Conservation (phyloP, 92 coral and sea anemone genomes). For the Galaxea fascicularis region DNA sequence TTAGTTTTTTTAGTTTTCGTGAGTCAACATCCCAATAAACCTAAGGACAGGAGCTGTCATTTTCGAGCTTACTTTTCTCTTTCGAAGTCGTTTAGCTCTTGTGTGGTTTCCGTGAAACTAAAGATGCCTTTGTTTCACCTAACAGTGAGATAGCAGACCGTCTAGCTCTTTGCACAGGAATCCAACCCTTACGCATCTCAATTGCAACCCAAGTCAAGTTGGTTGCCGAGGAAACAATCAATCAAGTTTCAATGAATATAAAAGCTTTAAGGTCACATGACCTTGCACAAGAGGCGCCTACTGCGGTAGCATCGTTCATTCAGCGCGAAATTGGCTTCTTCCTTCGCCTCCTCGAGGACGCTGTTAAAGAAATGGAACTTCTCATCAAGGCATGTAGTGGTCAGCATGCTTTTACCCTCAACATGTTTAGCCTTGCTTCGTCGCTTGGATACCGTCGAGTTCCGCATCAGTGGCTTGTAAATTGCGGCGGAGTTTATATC, state of each 20-base stretch:
- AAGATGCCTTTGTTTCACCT: neutral
- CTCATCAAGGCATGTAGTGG: slow-evolving; percentile 68
- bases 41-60: neutral
- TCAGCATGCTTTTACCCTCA: slow-evolving; percentile 62
- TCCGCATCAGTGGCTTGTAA: slow-evolving; percentile 56
- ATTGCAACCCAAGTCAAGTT: slow-evolving; percentile 13
- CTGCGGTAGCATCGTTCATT: slow-evolving; percentile 63
- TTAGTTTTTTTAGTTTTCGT: no score
- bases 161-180: slow-evolving; percentile 5
- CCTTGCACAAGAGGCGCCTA: slow-evolving; percentile 25
- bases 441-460: slow-evolving; percentile 51
- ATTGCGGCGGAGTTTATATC: slow-evolving; percentile 15
- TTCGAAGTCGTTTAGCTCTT: no score
- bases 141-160: slow-evolving; percentile 23
- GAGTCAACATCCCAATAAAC: no score
- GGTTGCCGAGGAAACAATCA: slow-evolving; percentile 37
- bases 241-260: slow-evolving; percentile 1
- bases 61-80: neutral
- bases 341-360: slow-evolving; percentile 19
- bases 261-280: slow-evolving; percentile 12
- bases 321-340: slow-evolving; percentile 61
- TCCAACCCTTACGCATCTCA: neutral
- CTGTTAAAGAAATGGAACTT: slow-evolving; percentile 51
- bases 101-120: no score
- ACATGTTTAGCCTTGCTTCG: slow-evolving; percentile 55